Evolutionary conservation across 1,140 invertebrate genomes (phyloP).

Genomic region (Ectropis grisescens): DNA sequence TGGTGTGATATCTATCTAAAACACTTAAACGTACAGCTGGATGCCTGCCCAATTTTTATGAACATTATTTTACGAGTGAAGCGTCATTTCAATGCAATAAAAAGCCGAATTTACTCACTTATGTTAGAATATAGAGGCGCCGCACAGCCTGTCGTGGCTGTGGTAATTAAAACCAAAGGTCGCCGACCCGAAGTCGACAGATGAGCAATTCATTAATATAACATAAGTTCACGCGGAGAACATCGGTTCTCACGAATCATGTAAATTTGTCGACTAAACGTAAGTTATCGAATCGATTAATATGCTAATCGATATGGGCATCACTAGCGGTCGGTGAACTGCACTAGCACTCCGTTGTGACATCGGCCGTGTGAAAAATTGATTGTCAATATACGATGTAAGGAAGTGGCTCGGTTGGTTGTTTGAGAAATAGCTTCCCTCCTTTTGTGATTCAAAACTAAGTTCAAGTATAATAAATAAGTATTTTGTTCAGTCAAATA

Average conservation of each 20-base stretch:
- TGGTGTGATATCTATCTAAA: no score
- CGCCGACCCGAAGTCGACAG: conserved; percentile 34
- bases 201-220: conserved; percentile 69
- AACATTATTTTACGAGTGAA: no score
- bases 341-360: conserved; percentile 49
- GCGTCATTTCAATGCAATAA: no score
- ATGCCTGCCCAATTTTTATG: no score
- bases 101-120: no score
- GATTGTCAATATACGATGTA: conserved; percentile 10
- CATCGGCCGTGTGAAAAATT: conserved; percentile 48
- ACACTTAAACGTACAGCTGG: no score
- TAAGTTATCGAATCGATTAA: conserved; percentile 68
- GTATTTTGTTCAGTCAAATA: no score
- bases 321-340: conserved; percentile 64
- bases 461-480: no score
- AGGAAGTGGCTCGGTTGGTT: conserved; percentile 9
- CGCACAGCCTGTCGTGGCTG: no score
- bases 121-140: no score
- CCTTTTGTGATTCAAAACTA: no score
- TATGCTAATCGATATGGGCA: conserved; percentile 65
- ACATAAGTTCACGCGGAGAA: conserved; percentile 63
- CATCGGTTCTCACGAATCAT: conserved; percentile 64
- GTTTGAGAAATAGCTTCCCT: conserved; percentile 12
- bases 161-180: conserved; percentile 55
- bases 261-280: conserved; percentile 68